A percentile compares a stretch with the other conserved stretches of the same genome.
phyloP scores from a whole-genome alignment of 2,797 vertebrate species.

The Rhadinocentrus ornatus region DNA sequence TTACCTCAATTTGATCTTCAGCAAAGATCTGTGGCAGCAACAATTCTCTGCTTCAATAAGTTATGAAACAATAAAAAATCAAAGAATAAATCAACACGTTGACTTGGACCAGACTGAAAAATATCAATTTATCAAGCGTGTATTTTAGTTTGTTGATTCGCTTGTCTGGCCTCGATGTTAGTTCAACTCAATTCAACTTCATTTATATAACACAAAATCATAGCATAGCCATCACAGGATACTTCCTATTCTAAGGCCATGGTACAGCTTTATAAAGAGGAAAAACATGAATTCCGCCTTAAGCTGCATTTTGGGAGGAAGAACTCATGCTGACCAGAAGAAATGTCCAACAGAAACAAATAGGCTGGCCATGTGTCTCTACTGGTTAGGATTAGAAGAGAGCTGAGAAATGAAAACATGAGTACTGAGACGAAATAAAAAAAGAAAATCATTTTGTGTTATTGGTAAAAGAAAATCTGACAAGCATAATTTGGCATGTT shows the following conservation, averaged over 20 bases:
- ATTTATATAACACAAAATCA: background rate
- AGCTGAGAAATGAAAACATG: background rate
- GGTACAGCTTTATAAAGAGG: background rate
- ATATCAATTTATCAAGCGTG: background rate
- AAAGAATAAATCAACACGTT: background rate
- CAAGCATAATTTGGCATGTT: constrained; percentile 27
- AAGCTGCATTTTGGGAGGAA: background rate
- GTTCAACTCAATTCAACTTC: background rate
- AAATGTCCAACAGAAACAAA: background rate
- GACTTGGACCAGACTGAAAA: background rate
- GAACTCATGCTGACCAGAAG: background rate
- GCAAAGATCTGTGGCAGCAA: background rate
- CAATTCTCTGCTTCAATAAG: background rate
- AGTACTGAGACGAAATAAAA: constrained; percentile 7
- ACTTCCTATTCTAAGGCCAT: background rate
- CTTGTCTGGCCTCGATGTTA: background rate
- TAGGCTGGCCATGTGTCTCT: background rate
- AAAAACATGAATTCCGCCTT: background rate
- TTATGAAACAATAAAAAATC: background rate
- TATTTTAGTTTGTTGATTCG: background rate
- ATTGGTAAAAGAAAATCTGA: constrained; percentile 16
- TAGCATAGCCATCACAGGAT: background rate
- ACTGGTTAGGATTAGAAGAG: constrained; percentile 5
- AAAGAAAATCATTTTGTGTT: constrained; percentile 22
- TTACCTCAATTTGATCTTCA: background rate